Base-by-base conservation (phyloP, 2,888 invertebrate genomes). In the Fissipunctia ypsillon region DNA sequence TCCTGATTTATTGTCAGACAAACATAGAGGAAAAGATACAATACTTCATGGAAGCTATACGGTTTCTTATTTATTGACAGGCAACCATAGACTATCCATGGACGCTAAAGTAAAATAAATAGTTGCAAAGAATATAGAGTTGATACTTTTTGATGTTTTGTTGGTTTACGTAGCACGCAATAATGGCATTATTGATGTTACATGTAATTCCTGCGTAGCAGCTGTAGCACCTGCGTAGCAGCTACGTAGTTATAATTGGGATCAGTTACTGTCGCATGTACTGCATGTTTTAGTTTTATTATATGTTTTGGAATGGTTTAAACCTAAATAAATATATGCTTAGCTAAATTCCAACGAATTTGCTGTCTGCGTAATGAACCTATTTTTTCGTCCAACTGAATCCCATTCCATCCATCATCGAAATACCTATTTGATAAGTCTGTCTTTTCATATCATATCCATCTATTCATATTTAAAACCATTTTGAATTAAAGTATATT, bases 171-270 rank as follows among this genome's bases (percentile, higher is more conserved):
- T 52, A 45, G 22, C n/a, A 25, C 4, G 12, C n/a, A 35, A 43
- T 48, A 22, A 50, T 57, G 19, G 7, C 22, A 52, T 78, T 63
- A 52, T 31, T 43, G n/a, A 71, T 43, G 22, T 31, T 35, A 9
- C 19, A 64, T 50, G 1, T 9, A 25, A 66, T 22, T 56, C 22
- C 10, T 61, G 43, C 65, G 77, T 78, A 77, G 77, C 78, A 48
- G 43, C 43, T 50, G 77, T 77, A 72, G 77, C 61, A 54, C 25
- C 60, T 61, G 72, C 78, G 77, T 77, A 77, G 78, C 78, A 48
- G 65, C 73, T 78, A 72, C 72, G 50, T 45, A 78, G 50, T 31
- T 43, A 22, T 48, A 56, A 61, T 52, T 43, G 50, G n/a, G n/a
- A 25, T 38, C 28, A 43, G 35, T 63, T 63, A 2, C 25, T 38